Evolutionary conservation across 2,113 vertebrate species (phyloP), one percentile per base, ranked within the genome.

Genomic region (Cochlearius cochlearius): DNA sequence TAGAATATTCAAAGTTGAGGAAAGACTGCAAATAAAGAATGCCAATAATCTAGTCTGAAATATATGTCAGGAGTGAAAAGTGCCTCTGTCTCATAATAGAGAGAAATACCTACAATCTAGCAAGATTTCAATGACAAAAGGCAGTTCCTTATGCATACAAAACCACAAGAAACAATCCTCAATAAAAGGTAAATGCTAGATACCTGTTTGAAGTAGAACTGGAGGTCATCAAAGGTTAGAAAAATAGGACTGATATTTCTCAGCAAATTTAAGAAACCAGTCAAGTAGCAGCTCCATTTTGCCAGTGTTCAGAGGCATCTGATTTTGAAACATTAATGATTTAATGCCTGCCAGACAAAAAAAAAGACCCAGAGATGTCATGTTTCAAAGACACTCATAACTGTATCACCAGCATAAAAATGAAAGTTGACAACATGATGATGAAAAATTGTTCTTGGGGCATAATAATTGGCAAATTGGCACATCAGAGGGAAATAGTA

Each of bases 321-420:
- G 94, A 92, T 97, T 96, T 97, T 86, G 91, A 90, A 97, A 89
- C 43, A 88, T 93, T 95, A 94, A 92, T 94, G 82, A 97, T 96
- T 96, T 96, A 93, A 97, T 95, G 59, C 52, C 83, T 96, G 52
- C 68, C 86, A 97, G 58, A 86, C 36, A 90, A 63, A 81, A 92
- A 41, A 43, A 92, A 92, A 96, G 63, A 90, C 30, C 18, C 18
- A 96, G 69, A 79, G 49, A 92, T 86, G 88, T 95, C 94, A 92
- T 4, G 2, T 97, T 97, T 95, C 95, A 94, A 97, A 97, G 88
- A 91, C 56, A 95, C 22, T 83, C 56, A 74, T 59, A 96, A 95
- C 55, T 55, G 47, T 84, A 95, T 78, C 56, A 92, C 81, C 67
- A 67, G 74, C 71, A 94, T 63, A 95, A 94, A 98, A 98, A 95